Conservation (phyloP, 2,797 vertebrate genomes). For the Sebastes matsubarae region DNA sequence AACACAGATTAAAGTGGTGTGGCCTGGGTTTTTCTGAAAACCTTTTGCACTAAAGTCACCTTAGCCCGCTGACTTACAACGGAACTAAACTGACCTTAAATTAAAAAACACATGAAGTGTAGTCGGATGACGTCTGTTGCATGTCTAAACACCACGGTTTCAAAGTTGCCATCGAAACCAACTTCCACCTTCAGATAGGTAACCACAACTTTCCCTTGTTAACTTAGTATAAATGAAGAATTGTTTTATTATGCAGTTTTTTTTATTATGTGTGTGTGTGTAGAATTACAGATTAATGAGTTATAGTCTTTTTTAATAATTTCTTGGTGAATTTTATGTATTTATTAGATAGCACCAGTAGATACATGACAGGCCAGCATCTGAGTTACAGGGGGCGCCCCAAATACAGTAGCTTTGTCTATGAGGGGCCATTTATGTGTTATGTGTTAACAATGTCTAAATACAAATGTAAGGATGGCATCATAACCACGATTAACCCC, state of each 20-base stretch:
- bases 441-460: not conserved
- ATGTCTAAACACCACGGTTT: not conserved
- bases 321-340: not conserved
- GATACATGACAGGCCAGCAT: not conserved
- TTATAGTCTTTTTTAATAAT: not conserved
- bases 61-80: constrained; percentile 9
- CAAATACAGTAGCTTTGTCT: not conserved
- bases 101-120: not conserved
- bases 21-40: constrained; percentile 54
- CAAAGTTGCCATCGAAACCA: not conserved
- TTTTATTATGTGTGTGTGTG: not conserved
- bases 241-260: not conserved
- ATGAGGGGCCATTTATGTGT: not conserved
- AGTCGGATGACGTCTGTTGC: not conserved
- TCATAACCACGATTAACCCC: not conserved
- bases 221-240: not conserved
- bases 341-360: not conserved
- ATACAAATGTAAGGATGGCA: not conserved
- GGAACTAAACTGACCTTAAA: constrained; percentile 6
- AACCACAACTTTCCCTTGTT: not conserved
- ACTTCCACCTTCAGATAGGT: not conserved
- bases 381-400: not conserved
- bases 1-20: constrained; percentile 56
- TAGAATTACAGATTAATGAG: not conserved
- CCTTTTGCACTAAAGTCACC: constrained; percentile 43